Evolutionary conservation across 2,113 vertebrate genomes (phyloP), one percentile per base, ranked within the genome.

Genomic region (Cynoglossus semilaevis): DNA sequence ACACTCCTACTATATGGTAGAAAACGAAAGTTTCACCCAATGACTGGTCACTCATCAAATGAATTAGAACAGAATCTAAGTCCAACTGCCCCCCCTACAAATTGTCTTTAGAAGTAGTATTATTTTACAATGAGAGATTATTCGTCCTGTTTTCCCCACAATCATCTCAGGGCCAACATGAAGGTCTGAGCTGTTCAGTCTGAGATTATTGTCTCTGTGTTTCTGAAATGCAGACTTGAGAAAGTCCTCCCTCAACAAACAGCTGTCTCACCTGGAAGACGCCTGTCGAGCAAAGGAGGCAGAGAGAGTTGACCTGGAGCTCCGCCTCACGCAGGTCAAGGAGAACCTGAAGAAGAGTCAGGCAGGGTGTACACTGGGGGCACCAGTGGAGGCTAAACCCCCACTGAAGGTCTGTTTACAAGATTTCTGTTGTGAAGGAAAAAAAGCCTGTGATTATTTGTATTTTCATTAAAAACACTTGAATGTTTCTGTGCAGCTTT

Each of bases 271-370:
- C 70, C 77, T 98, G 71, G 97, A 99, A 58, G 93, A 94, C 34
- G 85, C 89, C 18, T 99, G 96, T 61, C 91, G 91, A 48, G 85
- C 63, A 1, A 96, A 94, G 72, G 97, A 98, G 75, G 80, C 91
- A 0, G 86, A 87, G 5, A 88, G 95, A 0, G 95, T 98, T 0
- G 94, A 98, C 63, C 83, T 98, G 77, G 97, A 98, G 81, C 92
- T 98, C 18, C 86, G 77, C 76, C 91, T 99, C 14, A 92, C 91
- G 0, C 90, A 92, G 43, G 97, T 97, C 73, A 96, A 96, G 82
- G 96, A 98, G 68, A 92, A 89, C 75, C 83, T 98, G 18, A 96
- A 94, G 79, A 95, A 94, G 85, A 95, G 94, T 0, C 81, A 93
- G 80, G 93, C 95, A 0, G 94, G 96, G 19, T 95, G 95, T 0